Evolutionary conservation across 2,797 vertebrate species (phyloP), one percentile per base, ranked within the genome.

Genomic region (Neomorphus geoffroyi): DNA sequence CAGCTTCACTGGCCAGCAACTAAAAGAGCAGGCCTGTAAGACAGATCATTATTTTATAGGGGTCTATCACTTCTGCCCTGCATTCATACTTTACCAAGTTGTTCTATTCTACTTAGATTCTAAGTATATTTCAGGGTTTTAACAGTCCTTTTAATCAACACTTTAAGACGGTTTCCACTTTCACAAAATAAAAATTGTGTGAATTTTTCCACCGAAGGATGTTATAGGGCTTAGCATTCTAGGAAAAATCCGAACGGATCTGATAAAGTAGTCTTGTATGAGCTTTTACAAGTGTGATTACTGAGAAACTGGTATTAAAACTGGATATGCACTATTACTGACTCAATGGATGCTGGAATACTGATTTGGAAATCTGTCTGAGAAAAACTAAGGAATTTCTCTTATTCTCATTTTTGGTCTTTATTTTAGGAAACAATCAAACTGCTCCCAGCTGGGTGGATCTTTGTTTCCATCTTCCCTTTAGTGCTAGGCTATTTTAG

Each of bases 361-460:
- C 33, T 28, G 50, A 88, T 89, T 70, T 90, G 81, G 85, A 96
- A 95, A 86, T 80, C 60, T 81, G 50, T 89, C 81, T 91, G 91
- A 88, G 85, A 86, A 96, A 94, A 93, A 69, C 17, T 2, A 24
- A 94, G 61, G 50, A 86, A 83, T 92, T 91, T 92, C 85, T 90
- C 58, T 88, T 94, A 57, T 90, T 92, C 53, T 94, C 80, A 12
- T 72, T 64, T 92, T 91, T 2, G 8, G 28, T 80, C 82, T 90
- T 91, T 96, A 94, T 94, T 94, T 96, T 88, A 94, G 77, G 86
- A 95, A 96, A 92, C 86, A 94, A 86, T 86, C 65, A 92, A 92
- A 73, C 46, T 79, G 41, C 46, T 94, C 85, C 66, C 86, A 92
- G 62, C 54, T 92, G 94, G 82, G 75, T 84, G 88, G 58, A 62